Percentiles rank a stretch among this genome's conserved stretches.
These are phyloP conservation scores for Muscicapa adusta DNA, from an alignment of 2,113 vertebrate genomes.

Conservation along the genomic window DNA sequence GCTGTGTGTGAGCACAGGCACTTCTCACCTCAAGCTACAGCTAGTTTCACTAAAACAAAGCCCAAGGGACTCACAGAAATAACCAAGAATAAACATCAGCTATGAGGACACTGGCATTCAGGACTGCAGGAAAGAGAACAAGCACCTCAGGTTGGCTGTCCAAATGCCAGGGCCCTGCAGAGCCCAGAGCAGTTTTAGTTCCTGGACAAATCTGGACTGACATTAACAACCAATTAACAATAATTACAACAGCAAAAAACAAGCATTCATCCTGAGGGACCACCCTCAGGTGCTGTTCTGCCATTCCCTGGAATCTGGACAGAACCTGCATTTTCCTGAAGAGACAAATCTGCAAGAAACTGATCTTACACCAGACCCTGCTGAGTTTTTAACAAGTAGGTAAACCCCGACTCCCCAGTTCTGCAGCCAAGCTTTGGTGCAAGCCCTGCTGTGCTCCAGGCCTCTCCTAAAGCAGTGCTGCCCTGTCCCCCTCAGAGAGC, in stretches of 20 bases:
- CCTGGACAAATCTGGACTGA: not conserved
- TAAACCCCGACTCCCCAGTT: not conserved
- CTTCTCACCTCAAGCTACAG: not conserved
- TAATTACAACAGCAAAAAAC: not conserved
- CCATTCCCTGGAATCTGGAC: not conserved
- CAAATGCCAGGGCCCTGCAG: not conserved
- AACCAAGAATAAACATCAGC: not conserved
- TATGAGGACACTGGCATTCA: not conserved
- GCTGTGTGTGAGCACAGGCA: not conserved
- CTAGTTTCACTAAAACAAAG: not conserved
- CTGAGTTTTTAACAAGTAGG: not conserved
- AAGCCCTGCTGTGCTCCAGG: not conserved
- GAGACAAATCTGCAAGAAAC: not conserved
- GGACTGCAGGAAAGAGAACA: not conserved
- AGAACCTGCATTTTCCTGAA: not conserved
- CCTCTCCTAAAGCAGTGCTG: not conserved
- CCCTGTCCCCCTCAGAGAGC: not conserved
- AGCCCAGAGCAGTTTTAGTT: not conserved
- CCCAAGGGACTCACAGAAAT: not conserved
- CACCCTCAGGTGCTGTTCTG: not conserved
- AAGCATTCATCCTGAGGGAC: not conserved
- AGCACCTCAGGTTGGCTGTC: not conserved
- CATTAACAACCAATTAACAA: not conserved
- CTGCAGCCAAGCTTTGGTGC: not conserved
- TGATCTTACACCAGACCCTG: not conserved